Conservation (phyloP, 2,113 vertebrate genomes). For the Lipophrys pholis region DNA sequence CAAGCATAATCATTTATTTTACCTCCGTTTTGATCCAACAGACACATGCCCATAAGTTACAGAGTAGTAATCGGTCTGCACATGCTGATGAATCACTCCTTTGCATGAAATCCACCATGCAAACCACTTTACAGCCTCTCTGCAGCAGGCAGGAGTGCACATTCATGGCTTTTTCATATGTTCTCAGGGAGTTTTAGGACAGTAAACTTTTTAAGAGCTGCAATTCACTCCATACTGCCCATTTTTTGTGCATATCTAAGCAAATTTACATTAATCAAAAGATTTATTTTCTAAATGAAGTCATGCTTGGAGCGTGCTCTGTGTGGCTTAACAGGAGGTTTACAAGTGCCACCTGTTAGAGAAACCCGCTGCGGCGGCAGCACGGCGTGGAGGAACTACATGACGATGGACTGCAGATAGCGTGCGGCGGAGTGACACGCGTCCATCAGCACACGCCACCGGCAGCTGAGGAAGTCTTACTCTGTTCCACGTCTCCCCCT, state of each 20-base stretch:
- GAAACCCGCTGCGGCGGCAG: background rate
- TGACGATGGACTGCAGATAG: no score
- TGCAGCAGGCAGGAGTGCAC: background rate
- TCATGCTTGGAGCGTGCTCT: background rate
- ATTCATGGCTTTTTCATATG: background rate
- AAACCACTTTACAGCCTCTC: background rate
- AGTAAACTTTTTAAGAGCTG: background rate
- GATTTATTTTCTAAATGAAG: background rate
- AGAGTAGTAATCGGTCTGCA: background rate
- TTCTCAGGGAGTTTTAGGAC: background rate
- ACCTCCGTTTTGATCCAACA: background rate
- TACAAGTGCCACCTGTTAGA: conserved; percentile 42
- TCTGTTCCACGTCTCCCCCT: conserved; percentile 1
- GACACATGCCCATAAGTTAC: background rate
- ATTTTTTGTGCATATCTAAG: background rate
- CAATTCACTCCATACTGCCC: background rate
- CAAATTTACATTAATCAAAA: background rate
- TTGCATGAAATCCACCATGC: background rate
- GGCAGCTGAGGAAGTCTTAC: conserved; percentile 37
- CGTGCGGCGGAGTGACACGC: background rate
- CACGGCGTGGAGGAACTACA: no score
- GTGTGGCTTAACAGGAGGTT: background rate
- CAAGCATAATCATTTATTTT: background rate
- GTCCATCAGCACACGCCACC: conserved; percentile 4
- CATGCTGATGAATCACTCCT: background rate